Evolutionary conservation across 2,113 vertebrate species (phyloP).

Genomic region (western clawed frog (Xenopus tropicalis)): UCB_Xtro_10.0 CM004445.2:51322001-51322500

Average conservation of each 20-base stretch:
- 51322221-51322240: slow-evolving; percentile 4
- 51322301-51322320: slow-evolving; percentile 31
- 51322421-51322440: slow-evolving; percentile 48
- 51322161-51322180: slow-evolving; percentile 57
- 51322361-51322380: slow-evolving; percentile 14
- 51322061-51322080: slow-evolving; percentile 27
- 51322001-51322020: neutral
- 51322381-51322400: slow-evolving; percentile 32
- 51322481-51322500: slow-evolving; percentile 42
- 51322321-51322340: slow-evolving; percentile 39
- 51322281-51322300: neutral
- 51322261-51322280: neutral
- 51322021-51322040: neutral
- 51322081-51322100: slow-evolving; percentile 40
- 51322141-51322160: slow-evolving; percentile 55
- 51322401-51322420: slow-evolving; percentile 24
- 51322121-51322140: slow-evolving; percentile 66
- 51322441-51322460: slow-evolving; percentile 40
- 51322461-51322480: slow-evolving; percentile 42
- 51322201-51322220: slow-evolving; percentile 26
- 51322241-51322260: slow-evolving; percentile 2
- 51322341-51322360: slow-evolving; percentile 36
- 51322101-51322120: slow-evolving; percentile 64
- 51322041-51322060: slow-evolving; percentile 3
- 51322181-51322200: slow-evolving; percentile 49